These are phyloP conservation scores for Cydia strobilella DNA, from an alignment of 1,140 invertebrate genomes.

Conservation along the genomic window DNA sequence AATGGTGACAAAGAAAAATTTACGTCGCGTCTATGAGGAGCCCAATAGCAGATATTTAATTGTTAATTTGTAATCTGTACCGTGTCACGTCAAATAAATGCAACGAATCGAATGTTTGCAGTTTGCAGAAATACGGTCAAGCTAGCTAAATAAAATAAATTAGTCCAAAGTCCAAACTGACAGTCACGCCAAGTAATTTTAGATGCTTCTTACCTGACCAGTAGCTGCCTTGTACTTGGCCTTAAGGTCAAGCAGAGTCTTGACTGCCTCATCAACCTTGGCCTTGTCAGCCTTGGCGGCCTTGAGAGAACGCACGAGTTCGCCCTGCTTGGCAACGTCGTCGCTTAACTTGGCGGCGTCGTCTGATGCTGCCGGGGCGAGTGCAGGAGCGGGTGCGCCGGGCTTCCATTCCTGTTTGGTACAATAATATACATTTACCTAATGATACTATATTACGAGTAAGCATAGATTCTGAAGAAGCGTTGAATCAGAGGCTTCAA, in stretches of 20 bases:
- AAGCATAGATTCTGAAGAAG: no score
- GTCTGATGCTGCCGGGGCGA: slow-evolving; percentile 34
- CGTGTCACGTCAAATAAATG: no score
- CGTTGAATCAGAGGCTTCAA: no score
- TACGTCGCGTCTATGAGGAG: no score
- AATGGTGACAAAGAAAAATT: no score
- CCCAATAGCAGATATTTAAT: no score
- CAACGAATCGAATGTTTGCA: no score
- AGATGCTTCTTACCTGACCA: slow-evolving; percentile 70
- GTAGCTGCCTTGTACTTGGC: slow-evolving; percentile 87
- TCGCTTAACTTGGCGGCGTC: slow-evolving; percentile 48
- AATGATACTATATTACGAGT: no score
- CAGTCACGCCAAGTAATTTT: neutral
- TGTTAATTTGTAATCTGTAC: no score
- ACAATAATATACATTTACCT: neutral
- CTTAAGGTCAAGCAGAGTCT: slow-evolving; percentile 88
- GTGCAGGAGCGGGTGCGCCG: slow-evolving; percentile 32
- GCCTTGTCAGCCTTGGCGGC: slow-evolving; percentile 81
- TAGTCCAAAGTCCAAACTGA: no score
- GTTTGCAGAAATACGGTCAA: neutral
- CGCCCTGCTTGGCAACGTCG: slow-evolving; percentile 83
- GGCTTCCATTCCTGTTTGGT: slow-evolving; percentile 55
- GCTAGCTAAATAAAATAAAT: no score
- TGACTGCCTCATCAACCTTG: slow-evolving; percentile 84
- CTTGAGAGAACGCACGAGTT: slow-evolving; percentile 86